These are phyloP conservation scores for Chromoteleia sp. DNA, from an alignment of 2,888 invertebrate genomes.

Conservation along the genomic window DNA sequence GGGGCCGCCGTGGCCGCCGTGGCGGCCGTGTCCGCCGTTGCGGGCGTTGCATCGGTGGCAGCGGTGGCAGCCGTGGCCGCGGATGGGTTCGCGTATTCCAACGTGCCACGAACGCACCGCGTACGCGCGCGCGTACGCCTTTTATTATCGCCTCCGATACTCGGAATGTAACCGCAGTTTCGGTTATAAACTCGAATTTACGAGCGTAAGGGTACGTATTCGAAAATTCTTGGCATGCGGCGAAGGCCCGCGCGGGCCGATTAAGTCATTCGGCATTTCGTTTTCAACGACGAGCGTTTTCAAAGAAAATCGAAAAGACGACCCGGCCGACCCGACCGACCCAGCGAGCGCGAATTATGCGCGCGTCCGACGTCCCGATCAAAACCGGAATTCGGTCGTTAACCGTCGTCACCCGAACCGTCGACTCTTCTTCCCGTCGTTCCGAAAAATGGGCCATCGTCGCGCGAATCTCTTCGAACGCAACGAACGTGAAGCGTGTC, in stretches of 20 bases:
- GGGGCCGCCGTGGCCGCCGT: too few relatives aligned
- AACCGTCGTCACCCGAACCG: slow-evolving; percentile 22
- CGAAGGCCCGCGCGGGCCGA: slow-evolving; percentile 38
- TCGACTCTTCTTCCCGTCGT: slow-evolving; percentile 22
- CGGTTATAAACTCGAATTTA: slow-evolving; percentile 56
- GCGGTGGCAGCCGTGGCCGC: too few relatives aligned
- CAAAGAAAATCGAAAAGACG: slow-evolving; percentile 3
- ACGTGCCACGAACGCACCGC: not conserved
- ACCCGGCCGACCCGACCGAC: too few relatives aligned
- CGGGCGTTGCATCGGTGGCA: too few relatives aligned
- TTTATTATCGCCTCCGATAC: slow-evolving; percentile 57
- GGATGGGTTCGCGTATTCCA: too few relatives aligned
- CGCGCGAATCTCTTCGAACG: slow-evolving; percentile 40
- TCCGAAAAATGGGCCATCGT: slow-evolving; percentile 16
- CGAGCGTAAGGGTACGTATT: slow-evolving; percentile 46
- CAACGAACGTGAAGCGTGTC: slow-evolving; percentile 34
- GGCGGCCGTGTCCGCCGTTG: too few relatives aligned
- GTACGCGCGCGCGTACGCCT: slow-evolving; percentile 24
- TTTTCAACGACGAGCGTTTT: slow-evolving; percentile 18
- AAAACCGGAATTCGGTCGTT: slow-evolving; percentile 40
- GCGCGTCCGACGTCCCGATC: too few relatives aligned
- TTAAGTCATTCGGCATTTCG: slow-evolving; percentile 58
- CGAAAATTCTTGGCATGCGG: slow-evolving; percentile 44
- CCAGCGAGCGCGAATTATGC: not conserved
- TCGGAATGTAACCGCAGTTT: slow-evolving; percentile 45